These are phyloP conservation scores for Apteryx owenii DNA, from an alignment of 2,113 vertebrate species.

Conservation along the genomic window DNA sequence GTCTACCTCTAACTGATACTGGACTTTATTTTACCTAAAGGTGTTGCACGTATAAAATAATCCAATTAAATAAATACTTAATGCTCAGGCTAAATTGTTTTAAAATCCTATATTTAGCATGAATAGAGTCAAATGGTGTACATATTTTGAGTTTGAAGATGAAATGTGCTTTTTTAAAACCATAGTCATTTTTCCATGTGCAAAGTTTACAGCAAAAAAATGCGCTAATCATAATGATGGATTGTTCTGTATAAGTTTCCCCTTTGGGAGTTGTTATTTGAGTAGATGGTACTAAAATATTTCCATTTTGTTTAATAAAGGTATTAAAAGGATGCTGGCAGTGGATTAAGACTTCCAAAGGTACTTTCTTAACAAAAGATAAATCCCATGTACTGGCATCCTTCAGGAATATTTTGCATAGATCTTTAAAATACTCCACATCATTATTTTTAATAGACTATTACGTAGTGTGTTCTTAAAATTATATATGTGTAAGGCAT, in stretches of 20 bases:
- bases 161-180: background rate
- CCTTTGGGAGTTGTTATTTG: background rate
- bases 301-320: background rate
- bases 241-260: background rate
- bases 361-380: background rate
- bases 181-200: background rate
- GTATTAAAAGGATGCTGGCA: background rate
- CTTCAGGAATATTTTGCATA: background rate
- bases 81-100: slow-evolving; percentile 15
- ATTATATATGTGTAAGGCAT: fast-evolving
- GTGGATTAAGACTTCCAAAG: background rate
- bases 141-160: background rate
- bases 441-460: fast-evolving
- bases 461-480: fast-evolving
- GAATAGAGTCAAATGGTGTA: background rate
- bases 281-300: background rate
- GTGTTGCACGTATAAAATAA: slow-evolving; percentile 23
- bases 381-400: background rate
- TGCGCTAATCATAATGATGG: background rate
- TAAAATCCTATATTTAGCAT: slow-evolving; percentile 41
- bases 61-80: slow-evolving; percentile 26
- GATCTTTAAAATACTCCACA: background rate
- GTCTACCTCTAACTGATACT: background rate
- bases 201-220: background rate
- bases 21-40: slow-evolving; percentile 10